Conservation (phyloP, 2,113 vertebrate genomes). For the Sander lucioperca region DNA sequence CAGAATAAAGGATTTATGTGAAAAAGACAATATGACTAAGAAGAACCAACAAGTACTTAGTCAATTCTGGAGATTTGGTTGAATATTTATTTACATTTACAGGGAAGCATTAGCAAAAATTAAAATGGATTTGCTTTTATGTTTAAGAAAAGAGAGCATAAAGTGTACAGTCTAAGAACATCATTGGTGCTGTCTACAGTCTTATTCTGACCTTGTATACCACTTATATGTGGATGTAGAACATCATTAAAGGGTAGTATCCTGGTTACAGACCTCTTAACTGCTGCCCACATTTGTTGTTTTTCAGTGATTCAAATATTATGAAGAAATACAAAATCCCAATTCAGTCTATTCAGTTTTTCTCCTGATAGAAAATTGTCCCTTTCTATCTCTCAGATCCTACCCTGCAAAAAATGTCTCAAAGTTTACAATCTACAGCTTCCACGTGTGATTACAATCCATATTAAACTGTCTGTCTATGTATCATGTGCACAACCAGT, state of each 20-base stretch:
- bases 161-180: not conserved
- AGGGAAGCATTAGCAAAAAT: not conserved
- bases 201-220: not conserved
- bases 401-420: not conserved
- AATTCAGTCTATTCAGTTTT: not conserved
- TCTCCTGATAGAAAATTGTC: not conserved
- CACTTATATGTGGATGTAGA: not conserved
- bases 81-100: slow-evolving; percentile 22
- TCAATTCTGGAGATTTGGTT: not conserved
- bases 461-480: not conserved
- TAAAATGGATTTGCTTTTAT: not conserved
- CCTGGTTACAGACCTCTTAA: not conserved
- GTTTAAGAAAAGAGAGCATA: not conserved
- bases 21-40: not conserved
- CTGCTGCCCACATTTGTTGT: not conserved
- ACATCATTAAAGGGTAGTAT: not conserved
- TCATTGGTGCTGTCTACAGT: not conserved
- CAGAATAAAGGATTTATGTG: not conserved
- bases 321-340: not conserved
- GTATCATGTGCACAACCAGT: not conserved
- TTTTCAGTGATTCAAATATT: not conserved
- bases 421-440: not conserved
- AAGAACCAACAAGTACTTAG: not conserved
- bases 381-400: not conserved
- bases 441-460: not conserved